Percentiles rank a stretch among this genome's conserved stretches.
These are phyloP conservation scores for Echeneis naucrates DNA, from an alignment of 2,797 vertebrate species.

Conservation along the genomic window DNA sequence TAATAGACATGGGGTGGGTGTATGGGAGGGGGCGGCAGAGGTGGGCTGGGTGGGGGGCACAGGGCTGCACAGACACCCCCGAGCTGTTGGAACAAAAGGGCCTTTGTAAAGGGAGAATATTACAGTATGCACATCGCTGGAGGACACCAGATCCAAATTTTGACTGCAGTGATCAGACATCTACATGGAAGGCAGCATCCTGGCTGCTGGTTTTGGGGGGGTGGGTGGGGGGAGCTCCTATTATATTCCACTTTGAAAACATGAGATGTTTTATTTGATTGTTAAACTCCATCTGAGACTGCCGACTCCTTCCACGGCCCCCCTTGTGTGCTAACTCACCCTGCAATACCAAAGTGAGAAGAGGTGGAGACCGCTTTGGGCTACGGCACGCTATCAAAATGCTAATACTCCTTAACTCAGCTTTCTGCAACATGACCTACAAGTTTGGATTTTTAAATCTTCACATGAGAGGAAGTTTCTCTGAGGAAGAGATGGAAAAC, in stretches of 20 bases:
- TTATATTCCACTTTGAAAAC: constrained; percentile 44
- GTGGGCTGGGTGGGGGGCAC: constrained; percentile 32
- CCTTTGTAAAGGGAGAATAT: constrained; percentile 70
- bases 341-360: constrained; percentile 61
- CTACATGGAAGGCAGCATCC: constrained; percentile 45
- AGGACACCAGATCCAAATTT: constrained; percentile 57
- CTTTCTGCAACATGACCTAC: constrained; percentile 52
- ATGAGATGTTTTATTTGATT: constrained; percentile 30
- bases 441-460: constrained; percentile 54
- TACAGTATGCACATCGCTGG: constrained; percentile 65
- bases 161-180: constrained; percentile 56
- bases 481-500: constrained; percentile 41
- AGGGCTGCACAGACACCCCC: constrained; percentile 66
- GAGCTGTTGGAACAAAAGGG: constrained; percentile 78
- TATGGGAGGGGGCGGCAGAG: constrained; percentile 30
- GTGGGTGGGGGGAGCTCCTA: background rate
- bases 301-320: constrained; percentile 11
- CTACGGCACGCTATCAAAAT: constrained; percentile 77
- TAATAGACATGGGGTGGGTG: constrained; percentile 71
- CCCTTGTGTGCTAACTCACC: constrained; percentile 63
- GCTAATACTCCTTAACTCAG: constrained; percentile 67
- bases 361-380: constrained; percentile 71
- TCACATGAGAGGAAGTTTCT: constrained; percentile 43
- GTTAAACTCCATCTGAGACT: constrained; percentile 17
- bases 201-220: too few species aligned